Percentiles rank a stretch among this genome's conserved stretches.
Evolutionary conservation across 2,113 vertebrate genomes (phyloP).

Genomic region (Colinus virginianus): DNA sequence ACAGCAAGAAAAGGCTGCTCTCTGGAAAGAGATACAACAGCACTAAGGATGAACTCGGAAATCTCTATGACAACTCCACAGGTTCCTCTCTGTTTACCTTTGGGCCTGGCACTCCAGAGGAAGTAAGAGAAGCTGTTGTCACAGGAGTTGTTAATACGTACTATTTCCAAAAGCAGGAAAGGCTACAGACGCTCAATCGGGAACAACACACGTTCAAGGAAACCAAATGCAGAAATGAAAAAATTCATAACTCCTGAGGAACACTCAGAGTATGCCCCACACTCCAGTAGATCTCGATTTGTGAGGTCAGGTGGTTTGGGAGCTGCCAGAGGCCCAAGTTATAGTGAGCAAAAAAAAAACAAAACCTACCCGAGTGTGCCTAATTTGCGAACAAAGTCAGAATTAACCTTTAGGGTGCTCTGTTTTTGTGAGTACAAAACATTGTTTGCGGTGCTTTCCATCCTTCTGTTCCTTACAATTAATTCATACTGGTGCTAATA

Average conservation of each 20-base stretch:
- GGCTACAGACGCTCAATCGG: not conserved
- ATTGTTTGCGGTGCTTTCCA: constrained; percentile 39
- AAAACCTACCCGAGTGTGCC: constrained; percentile 45
- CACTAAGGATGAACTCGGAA: constrained; percentile 28
- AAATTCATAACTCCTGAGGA: not conserved
- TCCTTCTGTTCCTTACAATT: constrained; percentile 4
- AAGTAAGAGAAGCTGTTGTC: not conserved
- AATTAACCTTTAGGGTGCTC: constrained; percentile 59
- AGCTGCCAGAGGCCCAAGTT: constrained; percentile 12
- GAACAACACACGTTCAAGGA: not conserved
- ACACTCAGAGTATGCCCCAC: not conserved
- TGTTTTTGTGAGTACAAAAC: constrained; percentile 19
- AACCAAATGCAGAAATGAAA: not conserved
- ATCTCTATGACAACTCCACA: constrained; percentile 10
- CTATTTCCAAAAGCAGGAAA: not conserved
- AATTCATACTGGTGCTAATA: constrained; percentile 46
- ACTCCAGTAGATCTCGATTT: not conserved
- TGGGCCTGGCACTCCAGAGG: accelerated
- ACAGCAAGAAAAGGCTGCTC: not conserved
- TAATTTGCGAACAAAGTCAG: constrained; percentile 62
- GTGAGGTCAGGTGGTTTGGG: constrained; percentile 49
- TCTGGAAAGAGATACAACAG: not conserved
- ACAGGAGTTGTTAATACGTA: not conserved
- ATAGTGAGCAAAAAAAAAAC: not conserved
- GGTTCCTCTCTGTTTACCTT: constrained; percentile 12